Base-by-base conservation (phyloP, 2,113 vertebrate species). In the Argyrosomus japonicus region DNA sequence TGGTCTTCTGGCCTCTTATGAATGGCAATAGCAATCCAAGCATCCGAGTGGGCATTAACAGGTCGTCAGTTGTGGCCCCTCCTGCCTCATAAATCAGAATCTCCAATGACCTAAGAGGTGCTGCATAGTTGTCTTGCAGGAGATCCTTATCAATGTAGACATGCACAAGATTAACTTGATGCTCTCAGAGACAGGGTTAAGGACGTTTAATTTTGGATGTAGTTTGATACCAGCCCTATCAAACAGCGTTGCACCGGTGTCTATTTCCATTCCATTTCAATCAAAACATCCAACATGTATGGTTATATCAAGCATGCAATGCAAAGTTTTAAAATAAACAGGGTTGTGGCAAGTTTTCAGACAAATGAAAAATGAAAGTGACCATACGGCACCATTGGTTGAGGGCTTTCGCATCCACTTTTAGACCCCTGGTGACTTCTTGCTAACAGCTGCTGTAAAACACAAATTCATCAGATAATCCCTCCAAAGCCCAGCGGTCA, bases 391-490 rank as follows among this genome's bases (percentile, higher is more conserved):
- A 75, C 82, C 81, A 88, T 89, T 69, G 77, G 18, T 57, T 68
- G 75, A 60, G 74, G 85, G 89, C 88, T 88, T 92, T 87, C 68
- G 88, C 90, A 92, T 95, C 95, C 91, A 94, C 93, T 96, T 97
- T 97, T 96, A 97, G 96, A 93, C 88, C 93, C 81, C 91, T 67
- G 91, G 95, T 95, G 95, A 95, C 95, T 95, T 93, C 94, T 91
- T 92, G 92, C 95, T 94, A 96, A 95, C 95, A 95, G 94, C 95
- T 95, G 95, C 92, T 94, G 95, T 95, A 97, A 97, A 97, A 96
- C 94, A 96, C 89, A 94, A 96, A 97, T 93, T 96, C 95, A 94
- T 88, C 89, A 91, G 89, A 92, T 95, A 96, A 96, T 94, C 92
- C 95, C 90, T 90, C 95, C 95, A 96, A 96, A 96, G 95, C 94